These are phyloP conservation scores for Euplexia lucipara DNA, from an alignment of 2,888 invertebrate species.

Conservation along the genomic window DNA sequence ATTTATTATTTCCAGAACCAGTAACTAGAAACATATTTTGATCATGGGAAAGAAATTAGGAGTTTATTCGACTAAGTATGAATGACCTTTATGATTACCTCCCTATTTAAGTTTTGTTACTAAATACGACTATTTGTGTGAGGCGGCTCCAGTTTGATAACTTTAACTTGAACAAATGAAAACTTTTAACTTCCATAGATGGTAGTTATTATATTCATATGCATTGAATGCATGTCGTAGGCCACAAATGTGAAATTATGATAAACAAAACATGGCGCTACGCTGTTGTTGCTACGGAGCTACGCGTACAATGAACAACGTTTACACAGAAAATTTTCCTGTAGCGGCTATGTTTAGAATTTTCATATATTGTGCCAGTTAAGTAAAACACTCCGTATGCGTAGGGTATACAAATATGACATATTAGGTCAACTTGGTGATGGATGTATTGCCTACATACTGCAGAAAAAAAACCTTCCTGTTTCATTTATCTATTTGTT, in stretches of 20 bases:
- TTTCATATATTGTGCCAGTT: neutral
- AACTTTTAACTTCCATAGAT: neutral
- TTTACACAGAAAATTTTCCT: neutral
- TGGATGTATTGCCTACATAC: constrained; percentile 1
- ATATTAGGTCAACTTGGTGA: constrained; percentile 7
- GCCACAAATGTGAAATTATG: too few relatives aligned
- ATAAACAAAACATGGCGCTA: constrained; percentile 11
- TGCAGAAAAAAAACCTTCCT: constrained; percentile 9
- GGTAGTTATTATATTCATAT: neutral
- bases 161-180: neutral
- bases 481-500: constrained; percentile 5
- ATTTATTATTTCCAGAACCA: neutral
- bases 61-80: neutral
- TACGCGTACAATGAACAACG: neutral
- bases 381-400: neutral
- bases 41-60: neutral
- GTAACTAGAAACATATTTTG: neutral
- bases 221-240: neutral
- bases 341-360: constrained; percentile 4
- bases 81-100: neutral
- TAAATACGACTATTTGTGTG: neutral
- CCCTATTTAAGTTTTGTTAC: neutral
- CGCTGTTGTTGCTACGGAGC: constrained; percentile 21
- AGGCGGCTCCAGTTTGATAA: too few relatives aligned
- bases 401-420: constrained; percentile 2